These are phyloP conservation scores for Halcyon chelicuti DNA, from an alignment of 2,797 vertebrate species.

Conservation along the genomic window DNA sequence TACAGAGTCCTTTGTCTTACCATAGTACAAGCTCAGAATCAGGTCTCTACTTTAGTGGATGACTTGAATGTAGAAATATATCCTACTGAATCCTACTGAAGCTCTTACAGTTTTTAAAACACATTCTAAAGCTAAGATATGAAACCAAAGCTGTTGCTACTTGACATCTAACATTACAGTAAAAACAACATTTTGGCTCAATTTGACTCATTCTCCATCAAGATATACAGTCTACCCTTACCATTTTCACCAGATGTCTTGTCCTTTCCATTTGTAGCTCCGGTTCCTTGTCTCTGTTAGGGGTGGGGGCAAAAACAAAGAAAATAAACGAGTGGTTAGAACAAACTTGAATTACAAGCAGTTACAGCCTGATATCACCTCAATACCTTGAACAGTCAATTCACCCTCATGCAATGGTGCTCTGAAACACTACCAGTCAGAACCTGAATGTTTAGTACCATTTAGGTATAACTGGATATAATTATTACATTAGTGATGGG, in stretches of 20 bases:
- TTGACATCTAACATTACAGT: not conserved
- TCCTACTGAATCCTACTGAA: not conserved
- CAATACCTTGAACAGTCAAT: not conserved
- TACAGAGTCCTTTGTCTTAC: not conserved
- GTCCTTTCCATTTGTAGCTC: slow-evolving; percentile 89
- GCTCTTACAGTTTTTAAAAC: not conserved
- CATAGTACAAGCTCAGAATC: not conserved
- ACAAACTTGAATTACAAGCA: not conserved
- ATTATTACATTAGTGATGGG: not conserved
- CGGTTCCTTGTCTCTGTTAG: slow-evolving; percentile 90
- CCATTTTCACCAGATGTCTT: slow-evolving; percentile 91
- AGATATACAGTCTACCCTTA: slow-evolving; percentile 73
- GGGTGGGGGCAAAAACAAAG: not conserved
- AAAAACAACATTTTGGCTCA: not conserved
- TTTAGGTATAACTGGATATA: not conserved
- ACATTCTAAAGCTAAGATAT: not conserved
- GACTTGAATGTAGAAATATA: not conserved
- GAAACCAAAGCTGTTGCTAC: not conserved
- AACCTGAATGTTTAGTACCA: not conserved
- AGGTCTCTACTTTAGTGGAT: not conserved
- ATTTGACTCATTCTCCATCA: not conserved
- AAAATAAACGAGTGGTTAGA: not conserved
- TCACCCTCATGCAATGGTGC: fast-evolving
- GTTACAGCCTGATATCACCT: not conserved
- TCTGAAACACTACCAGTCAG: not conserved